Evolutionary conservation across 2,888 invertebrate species (phyloP), one percentile per base, ranked within the genome.

Genomic region (Lochmaea crataegi): DNA sequence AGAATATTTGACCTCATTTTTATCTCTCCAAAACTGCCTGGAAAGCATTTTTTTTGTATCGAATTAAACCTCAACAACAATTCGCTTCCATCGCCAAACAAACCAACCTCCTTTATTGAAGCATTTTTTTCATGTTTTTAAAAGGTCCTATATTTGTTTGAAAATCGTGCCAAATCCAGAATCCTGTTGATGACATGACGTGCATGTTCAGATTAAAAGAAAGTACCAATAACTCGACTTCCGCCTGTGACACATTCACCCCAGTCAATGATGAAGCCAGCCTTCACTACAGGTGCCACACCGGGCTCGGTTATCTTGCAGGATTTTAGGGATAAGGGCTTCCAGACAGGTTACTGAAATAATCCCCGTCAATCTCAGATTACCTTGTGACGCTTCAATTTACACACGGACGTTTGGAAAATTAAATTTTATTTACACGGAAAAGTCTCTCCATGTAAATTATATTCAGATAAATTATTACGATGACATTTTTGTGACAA

Each of bases 311-410:
- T 82, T 82, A 82, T 83, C 82, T 82, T 75, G 68, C 73, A 75
- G 82, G 82, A 82, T 83, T 81, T 81, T 73, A 77, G 72, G 80
- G 80, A 82, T 82, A 78, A 80, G 78, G 80, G 79, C 76, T 80
- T 81, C 75, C 78, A 77, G 78, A 76, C 75, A 76, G 80, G 78
- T 80, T 80, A 78, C 81, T 77, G 80, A 79, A 82, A 81, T 83
- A 83, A 83, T 83, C 82, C 26, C 81, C 77, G 80, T 80, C 82
- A 82, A 80, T 81, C 81, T 78, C 78, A 73, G 74, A 38, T 41
- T 56, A 38, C 56, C 41, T 56, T 22, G 57, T 67, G 66, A 67
- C 65, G 56, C 53, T 53, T 53, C 18, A 16, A 51, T 51, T 16
- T 51, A 38, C 16, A 26, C 22, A 41, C 65, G 16, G 65, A 16